A percentile compares a stretch with the other conserved stretches of the same genome.
phyloP scores from a whole-genome alignment of 2,888 invertebrate species.

The Archaeoteleia sp. region DNA sequence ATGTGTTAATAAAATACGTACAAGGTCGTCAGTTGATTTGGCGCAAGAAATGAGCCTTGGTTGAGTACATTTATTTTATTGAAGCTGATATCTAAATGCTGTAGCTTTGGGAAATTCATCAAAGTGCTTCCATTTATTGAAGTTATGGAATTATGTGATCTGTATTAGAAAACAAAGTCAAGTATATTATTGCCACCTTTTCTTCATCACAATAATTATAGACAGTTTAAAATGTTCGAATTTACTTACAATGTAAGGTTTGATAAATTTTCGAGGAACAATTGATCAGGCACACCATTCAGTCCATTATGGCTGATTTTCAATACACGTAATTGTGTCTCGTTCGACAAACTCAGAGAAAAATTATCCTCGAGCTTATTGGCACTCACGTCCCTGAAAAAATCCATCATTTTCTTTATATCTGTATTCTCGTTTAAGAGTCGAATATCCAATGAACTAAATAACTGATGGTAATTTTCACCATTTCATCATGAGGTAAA shows the following conservation, averaged over 20 bases:
- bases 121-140: conserved; percentile 75
- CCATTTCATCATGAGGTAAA: no score
- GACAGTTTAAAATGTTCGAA: no score
- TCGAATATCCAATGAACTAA: no score
- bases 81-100: conserved; percentile 80
- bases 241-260: conserved; percentile 76
- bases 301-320: conserved; percentile 76
- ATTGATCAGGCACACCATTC: conserved; percentile 69
- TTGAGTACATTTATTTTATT: conserved; percentile 79
- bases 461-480: no score
- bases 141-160: conserved; percentile 76
- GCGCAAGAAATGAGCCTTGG: conserved; percentile 78
- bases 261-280: conserved; percentile 70
- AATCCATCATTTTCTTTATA: no score
- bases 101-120: conserved; percentile 76
- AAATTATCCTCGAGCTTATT: conserved; percentile 77
- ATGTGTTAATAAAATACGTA: conserved; percentile 68
- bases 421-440: no score
- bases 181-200: neutral
- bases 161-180: no score
- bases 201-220: neutral
- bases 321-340: conserved; percentile 77
- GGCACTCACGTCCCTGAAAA: conserved; percentile 78
- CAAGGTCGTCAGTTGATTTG: conserved; percentile 76
- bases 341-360: conserved; percentile 75